phyloP scores from a whole-genome alignment of 2,797 vertebrate genomes.

The Sebastes kiyomatsui region DNA sequence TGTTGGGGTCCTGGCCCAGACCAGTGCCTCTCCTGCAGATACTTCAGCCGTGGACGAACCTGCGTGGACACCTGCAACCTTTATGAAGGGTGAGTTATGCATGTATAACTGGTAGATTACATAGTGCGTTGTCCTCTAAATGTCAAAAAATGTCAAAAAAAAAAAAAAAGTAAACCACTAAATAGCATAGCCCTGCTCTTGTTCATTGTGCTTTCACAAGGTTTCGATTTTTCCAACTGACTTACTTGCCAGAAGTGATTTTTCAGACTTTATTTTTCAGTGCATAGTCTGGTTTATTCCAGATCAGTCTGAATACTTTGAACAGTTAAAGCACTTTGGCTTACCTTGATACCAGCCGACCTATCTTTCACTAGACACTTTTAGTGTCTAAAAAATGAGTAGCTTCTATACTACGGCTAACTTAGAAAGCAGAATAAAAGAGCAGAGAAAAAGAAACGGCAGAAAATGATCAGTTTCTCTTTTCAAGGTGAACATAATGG shows the following conservation, averaged over 20 bases:
- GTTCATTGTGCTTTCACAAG: neutral
- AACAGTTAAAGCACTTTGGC: neutral
- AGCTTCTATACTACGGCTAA: neutral
- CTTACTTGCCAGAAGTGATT: neutral
- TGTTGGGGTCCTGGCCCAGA: conserved; percentile 96
- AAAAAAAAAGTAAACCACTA: neutral
- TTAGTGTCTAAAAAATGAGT: neutral
- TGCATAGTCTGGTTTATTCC: neutral
- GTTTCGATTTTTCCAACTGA: neutral
- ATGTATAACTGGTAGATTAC: neutral
- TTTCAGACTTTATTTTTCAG: no score
- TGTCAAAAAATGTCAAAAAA: no score
- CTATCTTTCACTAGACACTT: neutral
- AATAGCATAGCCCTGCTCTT: neutral
- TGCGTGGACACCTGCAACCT: conserved; percentile 95
- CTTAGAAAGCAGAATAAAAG: neutral
- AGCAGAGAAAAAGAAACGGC: neutral
- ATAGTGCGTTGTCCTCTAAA: neutral
- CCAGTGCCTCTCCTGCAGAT: conserved; percentile 93
- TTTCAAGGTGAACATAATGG: neutral
- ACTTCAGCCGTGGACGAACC: conserved; percentile 89
- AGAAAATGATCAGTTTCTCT: neutral
- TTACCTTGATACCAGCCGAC: neutral
- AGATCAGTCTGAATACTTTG: neutral
- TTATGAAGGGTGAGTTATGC: conserved; percentile 90